Percentiles rank a stretch among this genome's conserved stretches.
These are phyloP conservation scores for Akabosia matsudoensis DNA, from an alignment of 1,140 invertebrate species.

Conservation along the genomic window DNA sequence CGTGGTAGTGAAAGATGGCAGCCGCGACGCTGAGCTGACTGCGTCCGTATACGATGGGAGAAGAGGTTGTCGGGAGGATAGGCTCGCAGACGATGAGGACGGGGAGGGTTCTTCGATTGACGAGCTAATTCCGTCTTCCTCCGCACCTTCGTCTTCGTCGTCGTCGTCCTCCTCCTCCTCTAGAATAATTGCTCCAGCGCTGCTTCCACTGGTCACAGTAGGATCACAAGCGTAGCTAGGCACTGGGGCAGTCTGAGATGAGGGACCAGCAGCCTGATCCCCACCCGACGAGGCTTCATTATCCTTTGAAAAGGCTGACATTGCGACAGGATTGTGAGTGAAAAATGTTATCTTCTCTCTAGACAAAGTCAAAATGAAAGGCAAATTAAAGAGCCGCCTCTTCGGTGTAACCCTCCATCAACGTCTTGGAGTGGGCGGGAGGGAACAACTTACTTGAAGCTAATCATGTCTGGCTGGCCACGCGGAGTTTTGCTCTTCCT, in stretches of 20 bases:
- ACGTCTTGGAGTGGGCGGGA: too few relatives aligned
- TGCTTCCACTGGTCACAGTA: slow-evolving; percentile 34
- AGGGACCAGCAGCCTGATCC: too few relatives aligned
- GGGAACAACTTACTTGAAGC: slow-evolving; percentile 93
- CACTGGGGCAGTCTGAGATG: background rate
- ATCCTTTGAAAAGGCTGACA: background rate
- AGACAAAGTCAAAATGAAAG: slow-evolving; percentile 49
- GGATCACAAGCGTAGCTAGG: background rate
- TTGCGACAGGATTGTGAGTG: slow-evolving; percentile 55
- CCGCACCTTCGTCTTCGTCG: slow-evolving; percentile 32
- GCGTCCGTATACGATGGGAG: background rate
- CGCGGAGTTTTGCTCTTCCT: slow-evolving; percentile 81
- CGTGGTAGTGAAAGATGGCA: background rate
- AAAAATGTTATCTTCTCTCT: slow-evolving; percentile 96
- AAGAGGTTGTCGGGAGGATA: background rate
- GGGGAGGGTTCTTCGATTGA: slow-evolving; percentile 24
- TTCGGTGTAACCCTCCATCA: slow-evolving; percentile 47
- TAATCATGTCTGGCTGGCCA: slow-evolving; percentile 82
- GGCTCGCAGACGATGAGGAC: background rate
- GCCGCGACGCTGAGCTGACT: background rate
- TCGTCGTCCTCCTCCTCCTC: slow-evolving; percentile 38
- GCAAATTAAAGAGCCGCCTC: slow-evolving; percentile 35
- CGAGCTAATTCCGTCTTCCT: slow-evolving; percentile 31
- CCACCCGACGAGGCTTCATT: background rate
- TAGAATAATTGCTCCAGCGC: slow-evolving; percentile 7